phyloP scores from a whole-genome alignment of 1,140 invertebrate genomes.

The Chlorops oryzae region DNA sequence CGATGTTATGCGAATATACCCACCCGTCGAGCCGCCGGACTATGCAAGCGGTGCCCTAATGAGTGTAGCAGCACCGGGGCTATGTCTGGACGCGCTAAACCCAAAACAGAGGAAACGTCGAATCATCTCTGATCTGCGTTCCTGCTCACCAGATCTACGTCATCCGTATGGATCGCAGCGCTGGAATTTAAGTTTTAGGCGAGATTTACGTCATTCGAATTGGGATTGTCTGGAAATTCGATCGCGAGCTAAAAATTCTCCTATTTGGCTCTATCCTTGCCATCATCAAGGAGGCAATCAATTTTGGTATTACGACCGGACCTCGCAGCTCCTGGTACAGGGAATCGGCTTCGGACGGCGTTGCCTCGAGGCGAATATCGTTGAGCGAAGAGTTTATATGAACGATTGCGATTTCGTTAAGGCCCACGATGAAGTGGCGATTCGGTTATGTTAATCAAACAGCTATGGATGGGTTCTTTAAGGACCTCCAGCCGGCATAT shows the following conservation, averaged over 20 bases:
- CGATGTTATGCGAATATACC: slow-evolving; percentile 82
- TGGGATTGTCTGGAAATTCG: slow-evolving; percentile 87
- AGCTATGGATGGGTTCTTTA: slow-evolving; percentile 18
- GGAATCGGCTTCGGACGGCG: slow-evolving; percentile 12
- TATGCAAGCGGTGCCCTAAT: slow-evolving; percentile 70
- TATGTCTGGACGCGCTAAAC: slow-evolving; percentile 79
- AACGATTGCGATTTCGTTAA: slow-evolving; percentile 23
- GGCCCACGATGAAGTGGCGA: slow-evolving; percentile 26
- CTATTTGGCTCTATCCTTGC: slow-evolving; percentile 68
- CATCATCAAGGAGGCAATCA: slow-evolving; percentile 87
- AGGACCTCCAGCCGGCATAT: too few species aligned
- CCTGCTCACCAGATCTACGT: slow-evolving; percentile 49
- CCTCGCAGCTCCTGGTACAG: slow-evolving; percentile 21
- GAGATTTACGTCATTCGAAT: slow-evolving; percentile 75
- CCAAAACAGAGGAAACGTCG: too few species aligned
- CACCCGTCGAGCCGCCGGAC: slow-evolving; percentile 80
- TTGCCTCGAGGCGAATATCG: slow-evolving; percentile 25
- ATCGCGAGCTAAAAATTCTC: slow-evolving; percentile 57
- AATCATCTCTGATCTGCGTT: slow-evolving; percentile 53
- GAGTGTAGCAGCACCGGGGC: slow-evolving; percentile 57
- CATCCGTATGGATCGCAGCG: slow-evolving; percentile 53
- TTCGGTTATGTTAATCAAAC: slow-evolving; percentile 32
- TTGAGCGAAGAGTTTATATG: not conserved
- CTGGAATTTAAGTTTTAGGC: slow-evolving; percentile 76
- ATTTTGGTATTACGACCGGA: slow-evolving; percentile 78